Conservation (phyloP, 1,140 invertebrate species). For the Diachasmimorpha longicaudata region DNA sequence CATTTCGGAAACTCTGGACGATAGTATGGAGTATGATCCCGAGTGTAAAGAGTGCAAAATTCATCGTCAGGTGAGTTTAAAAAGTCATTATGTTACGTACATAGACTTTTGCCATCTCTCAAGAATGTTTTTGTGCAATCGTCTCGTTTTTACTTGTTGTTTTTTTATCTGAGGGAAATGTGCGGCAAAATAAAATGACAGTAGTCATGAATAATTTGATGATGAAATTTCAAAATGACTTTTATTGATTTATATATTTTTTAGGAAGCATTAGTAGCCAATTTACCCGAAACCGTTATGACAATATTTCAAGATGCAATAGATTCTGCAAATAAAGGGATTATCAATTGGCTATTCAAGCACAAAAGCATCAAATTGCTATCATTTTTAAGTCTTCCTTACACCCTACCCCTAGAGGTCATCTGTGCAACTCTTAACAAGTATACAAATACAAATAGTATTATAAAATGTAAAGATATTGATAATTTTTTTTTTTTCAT, state of each 20-base stretch:
- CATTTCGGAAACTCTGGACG: conserved; percentile 74
- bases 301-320: conserved; percentile 91
- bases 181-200: too few species aligned
- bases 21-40: conserved; percentile 77
- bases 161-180: too few species aligned
- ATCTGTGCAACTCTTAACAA: conserved; percentile 74
- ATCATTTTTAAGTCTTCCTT: conserved; percentile 81
- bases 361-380: conserved; percentile 80
- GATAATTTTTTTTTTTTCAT: conserved; percentile 32
- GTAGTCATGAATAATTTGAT: too few species aligned
- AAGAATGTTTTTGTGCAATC: too few species aligned
- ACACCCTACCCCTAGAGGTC: conserved; percentile 84
- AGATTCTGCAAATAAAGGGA: conserved; percentile 86
- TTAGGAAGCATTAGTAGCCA: conserved; percentile 84
- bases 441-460: neutral
- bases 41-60: conserved; percentile 84
- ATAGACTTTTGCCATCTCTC: too few species aligned
- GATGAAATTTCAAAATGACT: too few species aligned
- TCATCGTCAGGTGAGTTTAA: conserved; percentile 74
- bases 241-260: conserved; percentile 32
- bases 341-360: conserved; percentile 89
- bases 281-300: conserved; percentile 84
- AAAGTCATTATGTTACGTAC: neutral
- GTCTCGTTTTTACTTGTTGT: too few species aligned
- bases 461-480: conserved; percentile 5